Percentiles rank a stretch among this genome's conserved stretches.
phyloP scores from a whole-genome alignment of 2,113 vertebrate species.

The Synodontis membranacea region DNA sequence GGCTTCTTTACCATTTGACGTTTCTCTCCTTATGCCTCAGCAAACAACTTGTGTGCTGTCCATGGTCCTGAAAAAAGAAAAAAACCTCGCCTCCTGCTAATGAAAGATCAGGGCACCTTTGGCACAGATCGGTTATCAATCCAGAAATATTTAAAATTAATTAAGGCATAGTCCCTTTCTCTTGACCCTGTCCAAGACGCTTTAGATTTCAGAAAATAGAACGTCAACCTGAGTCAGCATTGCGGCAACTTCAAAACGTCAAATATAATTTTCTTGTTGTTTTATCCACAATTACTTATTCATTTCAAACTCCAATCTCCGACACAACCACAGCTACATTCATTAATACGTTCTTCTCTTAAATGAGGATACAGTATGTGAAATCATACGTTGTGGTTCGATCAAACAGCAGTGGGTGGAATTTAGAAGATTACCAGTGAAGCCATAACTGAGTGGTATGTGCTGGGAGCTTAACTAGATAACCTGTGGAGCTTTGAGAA shows the following conservation, averaged over 20 bases:
- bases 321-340: background rate
- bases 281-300: background rate
- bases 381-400: background rate
- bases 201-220: background rate
- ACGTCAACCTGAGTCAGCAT: background rate
- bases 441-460: background rate
- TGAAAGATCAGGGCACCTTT: constrained; percentile 14
- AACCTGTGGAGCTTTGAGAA: background rate
- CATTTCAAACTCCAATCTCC: background rate
- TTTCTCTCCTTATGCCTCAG: constrained; percentile 36
- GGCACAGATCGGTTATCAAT: background rate
- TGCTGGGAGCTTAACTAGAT: background rate
- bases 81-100: constrained; percentile 40
- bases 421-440: background rate
- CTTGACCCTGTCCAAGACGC: background rate
- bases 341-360: background rate
- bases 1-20: constrained; percentile 20
- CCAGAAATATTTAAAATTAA: background rate
- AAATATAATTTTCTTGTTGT: background rate
- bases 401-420: background rate
- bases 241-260: background rate
- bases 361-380: background rate
- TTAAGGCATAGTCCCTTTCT: background rate
- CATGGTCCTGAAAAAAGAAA: constrained; percentile 59
- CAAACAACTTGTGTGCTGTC: constrained; percentile 56